phyloP scores from a whole-genome alignment of 2,888 invertebrate genomes.

The Chalcosyrphus nemorum region DNA sequence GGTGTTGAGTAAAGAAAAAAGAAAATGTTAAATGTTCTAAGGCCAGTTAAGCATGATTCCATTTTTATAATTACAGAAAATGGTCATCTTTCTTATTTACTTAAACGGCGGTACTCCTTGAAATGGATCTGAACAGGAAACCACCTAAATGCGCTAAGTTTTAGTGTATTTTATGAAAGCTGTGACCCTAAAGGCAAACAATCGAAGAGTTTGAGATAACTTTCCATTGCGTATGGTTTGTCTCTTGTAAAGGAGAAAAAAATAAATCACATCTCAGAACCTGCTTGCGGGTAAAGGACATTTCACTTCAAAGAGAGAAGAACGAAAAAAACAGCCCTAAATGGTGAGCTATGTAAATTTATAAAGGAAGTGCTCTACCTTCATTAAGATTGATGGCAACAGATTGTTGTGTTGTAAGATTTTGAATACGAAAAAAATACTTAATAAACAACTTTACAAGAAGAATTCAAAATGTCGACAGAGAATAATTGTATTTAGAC shows the following conservation, averaged over 20 bases:
- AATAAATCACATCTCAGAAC: conserved; percentile 25
- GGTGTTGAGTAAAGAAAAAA: conserved; percentile 6
- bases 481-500: background rate
- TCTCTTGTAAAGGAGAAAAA: conserved; percentile 31
- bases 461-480: background rate
- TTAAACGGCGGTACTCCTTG: conserved; percentile 70
- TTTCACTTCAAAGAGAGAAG: conserved; percentile 20
- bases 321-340: conserved; percentile 7
- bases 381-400: conserved; percentile 1
- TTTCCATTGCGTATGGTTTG: conserved; percentile 25
- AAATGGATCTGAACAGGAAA: conserved; percentile 66
- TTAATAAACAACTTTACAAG: background rate
- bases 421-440: background rate
- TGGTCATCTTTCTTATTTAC: conserved; percentile 71
- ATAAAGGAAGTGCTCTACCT: background rate
- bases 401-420: background rate
- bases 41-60: conserved; percentile 63
- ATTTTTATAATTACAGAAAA: conserved; percentile 72
- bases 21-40: conserved; percentile 17
- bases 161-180: conserved; percentile 18
- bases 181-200: conserved; percentile 38
- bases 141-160: conserved; percentile 11
- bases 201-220: conserved; percentile 37
- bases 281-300: conserved; percentile 55
- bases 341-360: conserved; percentile 5